Conservation (phyloP, 2,888 invertebrate genomes). For the Vannuccia rotundouncinata region DNA sequence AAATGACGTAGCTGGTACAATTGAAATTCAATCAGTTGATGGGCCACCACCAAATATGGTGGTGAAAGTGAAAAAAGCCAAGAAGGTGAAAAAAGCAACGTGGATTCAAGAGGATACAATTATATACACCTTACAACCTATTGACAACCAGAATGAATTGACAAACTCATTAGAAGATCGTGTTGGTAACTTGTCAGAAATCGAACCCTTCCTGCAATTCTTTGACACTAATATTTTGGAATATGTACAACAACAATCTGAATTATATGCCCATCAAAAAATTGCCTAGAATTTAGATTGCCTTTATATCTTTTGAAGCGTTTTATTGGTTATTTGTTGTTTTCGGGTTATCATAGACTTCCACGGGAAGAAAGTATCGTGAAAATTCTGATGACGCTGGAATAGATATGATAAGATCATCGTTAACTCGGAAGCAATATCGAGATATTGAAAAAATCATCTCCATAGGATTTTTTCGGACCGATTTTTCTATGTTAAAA, state of each 20-base stretch:
- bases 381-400: no score
- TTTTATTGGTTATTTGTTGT: background rate
- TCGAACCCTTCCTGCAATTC: background rate
- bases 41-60: background rate
- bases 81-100: background rate
- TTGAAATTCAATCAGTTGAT: background rate
- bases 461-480: no score
- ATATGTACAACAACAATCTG: background rate
- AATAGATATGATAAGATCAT: background rate
- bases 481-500: no score
- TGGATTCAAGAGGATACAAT: background rate
- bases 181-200: background rate
- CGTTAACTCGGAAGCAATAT: background rate
- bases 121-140: background rate
- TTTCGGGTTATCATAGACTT: background rate
- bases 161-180: background rate
- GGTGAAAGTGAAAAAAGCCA: no score
- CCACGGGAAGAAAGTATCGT: background rate
- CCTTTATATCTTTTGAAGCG: background rate
- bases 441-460: no score
- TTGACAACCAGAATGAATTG: background rate
- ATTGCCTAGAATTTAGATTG: background rate
- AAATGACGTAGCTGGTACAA: slow-evolving; percentile 8
- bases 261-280: background rate
- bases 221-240: background rate